Percentiles rank a stretch among this genome's conserved stretches.
Evolutionary conservation across 2,888 invertebrate genomes (phyloP).

Genomic region (Sinotaia quadrata): DNA sequence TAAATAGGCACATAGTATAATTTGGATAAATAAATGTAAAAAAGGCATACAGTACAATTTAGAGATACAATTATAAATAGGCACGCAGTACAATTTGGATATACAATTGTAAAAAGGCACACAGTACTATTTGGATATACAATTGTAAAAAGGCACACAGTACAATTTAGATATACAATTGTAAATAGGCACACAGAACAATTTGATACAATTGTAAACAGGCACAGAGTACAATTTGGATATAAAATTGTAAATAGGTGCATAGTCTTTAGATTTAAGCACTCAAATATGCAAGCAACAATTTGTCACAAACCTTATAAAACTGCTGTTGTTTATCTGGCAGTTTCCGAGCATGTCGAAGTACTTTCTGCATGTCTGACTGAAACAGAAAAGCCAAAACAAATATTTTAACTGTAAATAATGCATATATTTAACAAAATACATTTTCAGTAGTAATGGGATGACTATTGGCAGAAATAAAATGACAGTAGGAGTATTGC

Average conservation of each 20-base stretch:
- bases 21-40: no score
- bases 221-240: neutral
- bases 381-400: slow-evolving; percentile 67
- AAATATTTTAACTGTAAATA: neutral
- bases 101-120: no score
- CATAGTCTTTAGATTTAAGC: no score
- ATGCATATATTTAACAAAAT: neutral
- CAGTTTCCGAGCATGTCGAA: slow-evolving; percentile 92
- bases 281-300: neutral
- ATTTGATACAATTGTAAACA: no score
- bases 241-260: no score
- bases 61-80: no score
- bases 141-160: no score
- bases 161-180: neutral
- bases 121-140: neutral
- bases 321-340: slow-evolving; percentile 96
- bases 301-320: slow-evolving; percentile 81
- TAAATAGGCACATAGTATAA: no score
- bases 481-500: neutral
- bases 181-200: no score
- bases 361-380: slow-evolving; percentile 94
- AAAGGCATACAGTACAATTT: no score
- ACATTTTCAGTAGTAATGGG: neutral
- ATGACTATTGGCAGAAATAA: neutral
- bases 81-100: no score